A percentile compares a stretch with the other conserved stretches of the same genome.
phyloP scores from a whole-genome alignment of 1,140 invertebrate genomes.

The Cherax destructor region DNA sequence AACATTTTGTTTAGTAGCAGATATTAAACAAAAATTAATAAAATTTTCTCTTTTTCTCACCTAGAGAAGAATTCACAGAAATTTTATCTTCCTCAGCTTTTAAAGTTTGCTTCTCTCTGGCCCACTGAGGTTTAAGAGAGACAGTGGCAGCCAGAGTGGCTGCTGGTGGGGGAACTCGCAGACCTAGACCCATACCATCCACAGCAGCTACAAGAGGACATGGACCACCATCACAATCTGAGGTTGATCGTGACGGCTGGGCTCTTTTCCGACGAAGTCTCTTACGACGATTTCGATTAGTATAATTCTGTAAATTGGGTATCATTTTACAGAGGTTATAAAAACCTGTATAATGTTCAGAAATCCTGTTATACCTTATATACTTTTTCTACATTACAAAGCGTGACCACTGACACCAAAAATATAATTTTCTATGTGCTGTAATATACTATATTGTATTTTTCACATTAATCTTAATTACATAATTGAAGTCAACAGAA shows the following conservation, averaged over 20 bases:
- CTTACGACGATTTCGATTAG: slow-evolving; percentile 68
- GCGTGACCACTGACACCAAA: too few species aligned
- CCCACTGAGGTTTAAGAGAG: slow-evolving; percentile 61
- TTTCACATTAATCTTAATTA: too few species aligned
- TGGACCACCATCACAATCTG: slow-evolving; percentile 13
- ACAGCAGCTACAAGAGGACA: not conserved
- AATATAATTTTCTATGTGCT: too few species aligned
- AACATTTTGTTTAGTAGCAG: too few species aligned
- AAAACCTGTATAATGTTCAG: too few species aligned
- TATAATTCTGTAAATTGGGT: slow-evolving; percentile 42
- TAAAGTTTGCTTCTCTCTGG: not conserved
- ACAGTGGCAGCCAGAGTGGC: slow-evolving; percentile 21
- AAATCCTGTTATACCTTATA: too few species aligned
- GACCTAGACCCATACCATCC: slow-evolving; percentile 13
- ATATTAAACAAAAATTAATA: too few species aligned
- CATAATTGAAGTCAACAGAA: too few species aligned
- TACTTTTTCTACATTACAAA: too few species aligned
- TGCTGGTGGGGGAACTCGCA: slow-evolving; percentile 49
- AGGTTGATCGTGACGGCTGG: slow-evolving; percentile 47
- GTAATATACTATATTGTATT: too few species aligned
- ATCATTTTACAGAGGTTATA: not conserved
- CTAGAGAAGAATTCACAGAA: not conserved
- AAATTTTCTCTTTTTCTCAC: not conserved
- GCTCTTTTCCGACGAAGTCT: slow-evolving; percentile 59
- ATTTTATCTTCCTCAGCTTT: not conserved